A percentile compares a stretch with the other conserved stretches of the same genome.
phyloP scores from a whole-genome alignment of 2,888 invertebrate species.

The Plebejus melissa region DNA sequence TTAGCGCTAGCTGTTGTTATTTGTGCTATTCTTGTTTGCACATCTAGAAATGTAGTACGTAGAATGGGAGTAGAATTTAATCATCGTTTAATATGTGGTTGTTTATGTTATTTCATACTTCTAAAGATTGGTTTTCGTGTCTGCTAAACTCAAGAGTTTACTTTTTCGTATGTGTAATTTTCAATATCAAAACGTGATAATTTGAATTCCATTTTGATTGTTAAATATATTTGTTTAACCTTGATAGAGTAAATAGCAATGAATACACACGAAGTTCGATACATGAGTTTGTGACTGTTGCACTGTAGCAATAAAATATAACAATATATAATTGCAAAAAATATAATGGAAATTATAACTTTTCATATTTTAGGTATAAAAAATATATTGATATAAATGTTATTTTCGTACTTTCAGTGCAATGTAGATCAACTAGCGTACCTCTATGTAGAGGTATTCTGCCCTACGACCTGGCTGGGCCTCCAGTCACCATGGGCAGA shows the following conservation, averaged over 20 bases:
- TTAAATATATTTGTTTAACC: neutral
- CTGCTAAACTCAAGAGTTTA: neutral
- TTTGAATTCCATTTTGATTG: neutral
- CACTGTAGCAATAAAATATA: too few species aligned
- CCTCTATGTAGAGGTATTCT: conserved; percentile 81
- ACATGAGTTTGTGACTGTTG: too few species aligned
- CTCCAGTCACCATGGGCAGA: conserved; percentile 59
- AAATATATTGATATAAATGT: neutral
- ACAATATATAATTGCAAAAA: too few species aligned
- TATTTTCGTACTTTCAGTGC: conserved; percentile 50
- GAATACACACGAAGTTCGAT: too few species aligned
- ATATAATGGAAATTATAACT: too few species aligned
- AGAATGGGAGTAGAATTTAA: neutral
- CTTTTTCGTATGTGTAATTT: neutral
- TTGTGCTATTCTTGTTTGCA: neutral
- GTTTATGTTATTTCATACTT: neutral
- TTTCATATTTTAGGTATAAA: neutral
- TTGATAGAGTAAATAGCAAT: neutral
- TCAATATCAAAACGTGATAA: neutral
- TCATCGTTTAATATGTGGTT: too few species aligned
- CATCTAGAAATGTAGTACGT: neutral
- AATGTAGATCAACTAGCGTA: conserved; percentile 74
- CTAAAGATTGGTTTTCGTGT: neutral
- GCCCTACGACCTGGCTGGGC: conserved; percentile 82
- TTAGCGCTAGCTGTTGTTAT: neutral